Percentiles rank a stretch among this genome's conserved stretches.
phyloP scores from a whole-genome alignment of 2,113 vertebrate genomes.

The Hippopotamus amphibius region DNA sequence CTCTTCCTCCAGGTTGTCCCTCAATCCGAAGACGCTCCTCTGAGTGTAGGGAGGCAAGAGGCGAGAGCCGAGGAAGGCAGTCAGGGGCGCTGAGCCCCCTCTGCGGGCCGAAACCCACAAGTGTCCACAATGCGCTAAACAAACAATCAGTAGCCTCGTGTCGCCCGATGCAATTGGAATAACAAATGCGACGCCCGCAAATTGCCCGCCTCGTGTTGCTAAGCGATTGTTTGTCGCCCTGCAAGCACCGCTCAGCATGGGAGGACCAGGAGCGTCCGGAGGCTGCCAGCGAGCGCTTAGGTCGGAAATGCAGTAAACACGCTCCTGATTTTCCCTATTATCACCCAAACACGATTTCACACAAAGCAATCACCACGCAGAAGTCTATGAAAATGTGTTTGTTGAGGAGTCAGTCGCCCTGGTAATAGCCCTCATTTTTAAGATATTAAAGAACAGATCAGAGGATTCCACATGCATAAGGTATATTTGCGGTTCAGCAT shows the following conservation, averaged over 20 bases:
- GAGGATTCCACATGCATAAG: constrained; percentile 14
- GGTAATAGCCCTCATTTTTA: constrained; percentile 77
- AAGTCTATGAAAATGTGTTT: constrained; percentile 83
- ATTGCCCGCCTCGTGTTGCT: constrained; percentile 87
- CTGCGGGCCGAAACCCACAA: constrained; percentile 46
- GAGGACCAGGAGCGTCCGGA: constrained; percentile 63
- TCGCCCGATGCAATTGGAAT: constrained; percentile 83
- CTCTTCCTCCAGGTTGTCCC: not conserved
- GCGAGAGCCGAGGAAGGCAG: not conserved
- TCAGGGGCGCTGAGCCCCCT: not conserved
- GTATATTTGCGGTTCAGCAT: not conserved
- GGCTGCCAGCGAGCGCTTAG: constrained; percentile 76
- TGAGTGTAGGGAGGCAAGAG: not conserved
- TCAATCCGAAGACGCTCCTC: not conserved
- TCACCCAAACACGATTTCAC: constrained; percentile 88
- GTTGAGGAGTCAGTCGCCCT: constrained; percentile 59
- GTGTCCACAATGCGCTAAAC: constrained; percentile 72
- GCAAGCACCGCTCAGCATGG: constrained; percentile 85
- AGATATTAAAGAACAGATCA: constrained; percentile 78
- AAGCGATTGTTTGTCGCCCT: constrained; percentile 86
- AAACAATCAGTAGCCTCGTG: constrained; percentile 78
- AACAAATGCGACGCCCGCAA: constrained; percentile 85
- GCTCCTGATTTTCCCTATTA: constrained; percentile 87
- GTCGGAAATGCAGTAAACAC: constrained; percentile 80
- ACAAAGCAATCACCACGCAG: constrained; percentile 85